Percentiles rank a stretch among this genome's conserved stretches.
phyloP scores from a whole-genome alignment of 2,888 invertebrate species.

The Hirtodrosophila duncani region DNA sequence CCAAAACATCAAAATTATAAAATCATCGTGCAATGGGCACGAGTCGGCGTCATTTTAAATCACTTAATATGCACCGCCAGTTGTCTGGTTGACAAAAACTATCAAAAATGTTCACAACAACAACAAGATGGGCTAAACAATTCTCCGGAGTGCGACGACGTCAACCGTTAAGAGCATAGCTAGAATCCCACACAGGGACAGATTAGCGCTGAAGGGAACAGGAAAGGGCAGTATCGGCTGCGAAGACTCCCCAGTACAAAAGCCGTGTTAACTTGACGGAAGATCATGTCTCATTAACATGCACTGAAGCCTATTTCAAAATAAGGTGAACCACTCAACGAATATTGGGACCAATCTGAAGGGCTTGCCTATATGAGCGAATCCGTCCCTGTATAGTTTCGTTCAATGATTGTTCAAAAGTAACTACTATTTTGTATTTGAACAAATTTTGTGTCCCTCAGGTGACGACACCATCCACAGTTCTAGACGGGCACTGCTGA shows the following conservation, averaged over 20 bases:
- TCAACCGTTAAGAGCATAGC: conserved; percentile 33
- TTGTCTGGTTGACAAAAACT: conserved; percentile 13
- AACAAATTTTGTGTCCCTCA: not conserved
- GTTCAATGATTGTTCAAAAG: conserved; percentile 24
- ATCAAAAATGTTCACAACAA: conserved; percentile 22
- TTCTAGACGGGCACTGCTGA: conserved; percentile 32
- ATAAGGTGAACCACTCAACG: no score
- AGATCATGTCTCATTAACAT: no score
- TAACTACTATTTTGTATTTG: conserved; percentile 30
- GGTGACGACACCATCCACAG: conserved; percentile 27
- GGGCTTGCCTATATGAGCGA: no score
- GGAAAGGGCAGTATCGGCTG: no score
- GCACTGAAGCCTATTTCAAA: no score
- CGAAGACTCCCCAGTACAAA: no score
- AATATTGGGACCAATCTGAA: no score
- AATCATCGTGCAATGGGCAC: conserved; percentile 21
- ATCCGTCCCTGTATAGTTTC: no score
- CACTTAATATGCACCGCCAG: conserved; percentile 32
- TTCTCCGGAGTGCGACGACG: conserved; percentile 13
- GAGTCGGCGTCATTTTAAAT: conserved; percentile 26
- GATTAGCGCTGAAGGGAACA: no score
- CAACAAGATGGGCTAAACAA: conserved; percentile 24
- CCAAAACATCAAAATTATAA: conserved; percentile 19
- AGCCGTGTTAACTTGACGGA: no score
- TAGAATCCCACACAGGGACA: no score